Evolutionary conservation across 2,888 invertebrate species (phyloP).

Genomic region (Leptinotarsa haldemani): DNA sequence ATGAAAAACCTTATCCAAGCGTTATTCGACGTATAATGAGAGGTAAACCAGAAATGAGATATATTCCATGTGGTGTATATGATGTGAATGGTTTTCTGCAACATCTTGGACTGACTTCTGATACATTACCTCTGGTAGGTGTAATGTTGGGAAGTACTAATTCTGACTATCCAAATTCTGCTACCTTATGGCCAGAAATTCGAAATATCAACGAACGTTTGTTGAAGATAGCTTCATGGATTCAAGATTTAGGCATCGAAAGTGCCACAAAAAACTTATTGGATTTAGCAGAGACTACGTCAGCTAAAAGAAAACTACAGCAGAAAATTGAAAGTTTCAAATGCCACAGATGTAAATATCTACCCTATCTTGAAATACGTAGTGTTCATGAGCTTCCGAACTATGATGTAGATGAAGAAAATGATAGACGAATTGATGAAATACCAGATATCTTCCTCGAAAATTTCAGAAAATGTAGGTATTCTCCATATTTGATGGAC

Average conservation of each 20-base stretch:
- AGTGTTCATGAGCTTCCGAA: not conserved
- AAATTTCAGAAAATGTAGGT: constrained; percentile 71
- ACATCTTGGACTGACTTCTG: constrained; percentile 74
- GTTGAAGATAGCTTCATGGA: constrained; percentile 4
- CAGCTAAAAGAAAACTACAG: not conserved
- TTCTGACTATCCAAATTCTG: constrained; percentile 74
- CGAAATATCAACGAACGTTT: not conserved
- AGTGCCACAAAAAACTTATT: not conserved
- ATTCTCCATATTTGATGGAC: constrained; percentile 78
- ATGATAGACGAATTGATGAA: not conserved
- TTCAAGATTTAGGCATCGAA: not conserved
- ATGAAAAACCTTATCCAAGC: not conserved
- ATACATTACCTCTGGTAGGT: constrained; percentile 81
- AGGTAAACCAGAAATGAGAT: constrained; percentile 56
- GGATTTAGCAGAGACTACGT: not conserved
- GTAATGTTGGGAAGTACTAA: constrained; percentile 89
- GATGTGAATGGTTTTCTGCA: constrained; percentile 76
- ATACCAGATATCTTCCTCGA: constrained; percentile 57
- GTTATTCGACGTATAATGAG: constrained; percentile 48
- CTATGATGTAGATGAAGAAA: not conserved
- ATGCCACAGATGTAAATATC: not conserved
- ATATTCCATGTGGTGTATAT: constrained; percentile 78
- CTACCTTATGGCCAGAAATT: constrained; percentile 65
- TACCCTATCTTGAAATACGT: not conserved
- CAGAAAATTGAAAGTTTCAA: not conserved